These are phyloP conservation scores for Sminthurides aquaticus DNA, from an alignment of 2,888 invertebrate species.

Conservation along the genomic window DNA sequence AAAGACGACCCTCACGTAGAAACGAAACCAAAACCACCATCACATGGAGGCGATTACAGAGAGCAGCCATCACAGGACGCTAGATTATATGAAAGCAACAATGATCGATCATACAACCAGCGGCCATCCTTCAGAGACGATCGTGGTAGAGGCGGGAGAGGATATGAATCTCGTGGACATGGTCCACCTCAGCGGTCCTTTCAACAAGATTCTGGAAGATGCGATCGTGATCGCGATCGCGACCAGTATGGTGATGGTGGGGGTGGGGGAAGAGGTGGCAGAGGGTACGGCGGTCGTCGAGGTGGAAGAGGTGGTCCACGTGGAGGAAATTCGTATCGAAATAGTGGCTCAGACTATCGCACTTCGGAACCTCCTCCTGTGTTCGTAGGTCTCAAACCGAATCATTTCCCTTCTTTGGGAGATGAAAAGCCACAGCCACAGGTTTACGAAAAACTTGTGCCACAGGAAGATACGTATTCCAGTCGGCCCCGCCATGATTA, in stretches of 20 bases:
- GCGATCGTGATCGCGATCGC: neutral
- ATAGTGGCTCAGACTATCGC: slow-evolving; percentile 1
- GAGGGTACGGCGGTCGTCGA: slow-evolving; percentile 6
- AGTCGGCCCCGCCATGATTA: neutral
- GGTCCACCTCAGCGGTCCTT: neutral
- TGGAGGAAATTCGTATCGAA: slow-evolving; percentile 4
- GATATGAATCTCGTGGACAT: neutral
- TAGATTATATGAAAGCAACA: neutral
- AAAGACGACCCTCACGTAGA: slow-evolving; percentile 15
- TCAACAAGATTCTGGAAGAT: neutral
- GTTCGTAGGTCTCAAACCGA: slow-evolving; percentile 15
- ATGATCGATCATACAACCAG: neutral
- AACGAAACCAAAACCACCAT: slow-evolving; percentile 9
- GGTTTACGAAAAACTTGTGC: too few relatives aligned
- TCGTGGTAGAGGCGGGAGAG: slow-evolving; percentile 6
- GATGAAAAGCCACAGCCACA: slow-evolving; percentile 8
- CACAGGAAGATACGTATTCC: neutral
- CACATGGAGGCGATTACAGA: neutral
- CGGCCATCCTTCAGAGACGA: slow-evolving; percentile 11
- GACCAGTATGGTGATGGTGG: neutral
- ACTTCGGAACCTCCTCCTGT: neutral
- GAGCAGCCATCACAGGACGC: neutral
- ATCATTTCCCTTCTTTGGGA: slow-evolving; percentile 18
- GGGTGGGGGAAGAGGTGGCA: slow-evolving; percentile 15
- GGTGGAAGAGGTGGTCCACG: slow-evolving; percentile 19